Conservation (phyloP, 1,140 invertebrate genomes). For the Papilio polyxenes region DNA sequence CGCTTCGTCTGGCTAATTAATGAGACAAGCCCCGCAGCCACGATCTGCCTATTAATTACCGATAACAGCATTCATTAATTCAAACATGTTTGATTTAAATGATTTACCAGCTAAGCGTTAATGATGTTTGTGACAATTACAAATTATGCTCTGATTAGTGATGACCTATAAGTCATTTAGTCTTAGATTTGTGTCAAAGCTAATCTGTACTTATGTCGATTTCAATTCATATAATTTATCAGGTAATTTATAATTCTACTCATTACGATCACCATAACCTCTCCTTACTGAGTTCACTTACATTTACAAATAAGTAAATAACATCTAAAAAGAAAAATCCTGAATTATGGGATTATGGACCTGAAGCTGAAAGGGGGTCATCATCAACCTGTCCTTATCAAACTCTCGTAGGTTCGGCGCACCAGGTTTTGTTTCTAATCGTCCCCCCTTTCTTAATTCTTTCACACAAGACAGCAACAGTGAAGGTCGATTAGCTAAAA, state of each 20-base stretch:
- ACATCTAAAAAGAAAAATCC: background rate
- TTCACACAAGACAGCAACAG: too few species aligned
- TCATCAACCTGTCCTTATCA: too few species aligned
- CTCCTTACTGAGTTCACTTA: background rate
- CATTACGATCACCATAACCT: background rate
- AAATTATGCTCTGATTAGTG: background rate
- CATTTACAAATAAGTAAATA: too few species aligned
- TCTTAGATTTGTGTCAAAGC: background rate
- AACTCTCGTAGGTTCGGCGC: too few species aligned
- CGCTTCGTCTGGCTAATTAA: constrained; percentile 22
- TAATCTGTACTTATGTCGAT: background rate
- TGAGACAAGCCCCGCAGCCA: constrained; percentile 26
- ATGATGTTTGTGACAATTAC: constrained; percentile 21
- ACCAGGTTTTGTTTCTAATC: too few species aligned
- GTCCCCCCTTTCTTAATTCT: too few species aligned
- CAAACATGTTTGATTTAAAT: constrained; percentile 24
- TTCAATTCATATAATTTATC: too few species aligned
- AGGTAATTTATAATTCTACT: too few species aligned
- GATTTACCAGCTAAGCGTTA: constrained; percentile 22
- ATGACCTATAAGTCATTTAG: background rate
- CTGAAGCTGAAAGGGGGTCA: too few species aligned
- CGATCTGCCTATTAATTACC: constrained; percentile 27
- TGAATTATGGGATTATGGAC: too few species aligned
- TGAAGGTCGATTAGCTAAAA: too few species aligned
- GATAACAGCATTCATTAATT: constrained; percentile 27